These are phyloP conservation scores for Trichacis sp. DNA, from an alignment of 2,888 invertebrate species.

Conservation along the genomic window DNA sequence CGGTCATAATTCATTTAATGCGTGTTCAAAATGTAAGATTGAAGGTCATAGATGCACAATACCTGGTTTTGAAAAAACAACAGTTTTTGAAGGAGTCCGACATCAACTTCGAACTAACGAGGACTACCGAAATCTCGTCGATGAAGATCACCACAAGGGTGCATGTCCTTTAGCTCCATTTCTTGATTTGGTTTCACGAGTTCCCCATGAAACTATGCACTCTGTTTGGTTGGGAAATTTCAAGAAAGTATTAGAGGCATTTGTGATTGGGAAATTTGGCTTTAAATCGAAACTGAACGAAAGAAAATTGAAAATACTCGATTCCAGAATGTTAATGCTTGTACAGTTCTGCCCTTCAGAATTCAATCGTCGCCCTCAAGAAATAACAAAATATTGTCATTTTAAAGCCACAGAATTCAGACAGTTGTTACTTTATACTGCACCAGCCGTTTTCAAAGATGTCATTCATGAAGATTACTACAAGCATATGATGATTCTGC, in stretches of 20 bases:
- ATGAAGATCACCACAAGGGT: constrained; percentile 22
- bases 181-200: constrained; percentile 1
- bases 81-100: constrained; percentile 17
- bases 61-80: constrained; percentile 11
- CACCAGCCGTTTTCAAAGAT: constrained; percentile 19
- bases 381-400: not conserved
- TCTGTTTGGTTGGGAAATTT: constrained; percentile 9
- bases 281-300: constrained; percentile 8
- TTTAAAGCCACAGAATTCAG: constrained; percentile 26
- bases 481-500: constrained; percentile 18
- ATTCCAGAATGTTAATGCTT: constrained; percentile 10
- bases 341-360: constrained; percentile 10
- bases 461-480: constrained; percentile 6
- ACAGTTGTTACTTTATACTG: constrained; percentile 21
- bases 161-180: constrained; percentile 17
- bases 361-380: constrained; percentile 18
- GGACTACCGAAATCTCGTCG: constrained; percentile 9
- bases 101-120: constrained; percentile 13
- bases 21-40: constrained; percentile 12
- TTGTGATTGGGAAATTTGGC: constrained; percentile 13
- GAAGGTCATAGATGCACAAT: constrained; percentile 7
- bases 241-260: constrained; percentile 13
- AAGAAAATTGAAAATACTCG: constrained; percentile 11
- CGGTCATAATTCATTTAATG: not conserved
- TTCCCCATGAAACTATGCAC: constrained; percentile 13